Percentiles rank a stretch among this genome's conserved stretches.
phyloP scores from a whole-genome alignment of 1,140 invertebrate species.

The Pseudomyrmex concolor region DNA sequence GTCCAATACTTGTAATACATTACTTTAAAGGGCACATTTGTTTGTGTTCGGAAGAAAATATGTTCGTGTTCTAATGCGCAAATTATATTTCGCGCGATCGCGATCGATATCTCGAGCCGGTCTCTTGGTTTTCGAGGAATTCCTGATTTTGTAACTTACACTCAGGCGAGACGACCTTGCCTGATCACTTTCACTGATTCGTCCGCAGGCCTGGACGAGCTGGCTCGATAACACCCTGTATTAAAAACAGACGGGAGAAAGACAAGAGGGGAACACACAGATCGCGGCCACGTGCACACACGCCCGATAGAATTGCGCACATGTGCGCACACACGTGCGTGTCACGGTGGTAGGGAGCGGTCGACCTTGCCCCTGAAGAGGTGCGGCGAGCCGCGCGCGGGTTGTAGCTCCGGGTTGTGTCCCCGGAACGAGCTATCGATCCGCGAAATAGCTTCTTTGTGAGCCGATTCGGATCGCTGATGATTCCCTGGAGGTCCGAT shows the following conservation, averaged over 20 bases:
- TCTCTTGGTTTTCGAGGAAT: constrained; percentile 71
- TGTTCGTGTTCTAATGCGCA: constrained; percentile 18
- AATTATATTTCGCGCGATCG: constrained; percentile 31
- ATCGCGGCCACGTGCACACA: constrained; percentile 44
- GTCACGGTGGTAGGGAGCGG: constrained; percentile 15
- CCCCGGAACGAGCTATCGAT: constrained; percentile 30
- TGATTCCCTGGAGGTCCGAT: neutral
- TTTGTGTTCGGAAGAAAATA: too few species aligned
- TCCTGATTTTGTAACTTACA: constrained; percentile 76
- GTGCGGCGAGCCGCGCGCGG: constrained; percentile 7
- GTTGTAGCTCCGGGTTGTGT: constrained; percentile 13
- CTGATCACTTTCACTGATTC: constrained; percentile 80
- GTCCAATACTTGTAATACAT: too few species aligned
- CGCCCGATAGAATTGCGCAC: constrained; percentile 11
- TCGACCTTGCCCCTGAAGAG: constrained; percentile 71
- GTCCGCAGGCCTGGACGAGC: constrained; percentile 66
- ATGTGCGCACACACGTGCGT: neutral
- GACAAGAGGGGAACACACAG: neutral
- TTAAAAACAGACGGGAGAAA: constrained; percentile 17
- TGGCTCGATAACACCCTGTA: constrained; percentile 1
- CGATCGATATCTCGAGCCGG: constrained; percentile 21
- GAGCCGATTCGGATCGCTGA: neutral
- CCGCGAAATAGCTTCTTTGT: neutral
- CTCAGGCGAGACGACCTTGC: constrained; percentile 76
- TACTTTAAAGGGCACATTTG: too few species aligned